These are phyloP conservation scores for Protodeltote pygarga DNA, from an alignment of 2,888 invertebrate genomes.

Conservation along the genomic window DNA sequence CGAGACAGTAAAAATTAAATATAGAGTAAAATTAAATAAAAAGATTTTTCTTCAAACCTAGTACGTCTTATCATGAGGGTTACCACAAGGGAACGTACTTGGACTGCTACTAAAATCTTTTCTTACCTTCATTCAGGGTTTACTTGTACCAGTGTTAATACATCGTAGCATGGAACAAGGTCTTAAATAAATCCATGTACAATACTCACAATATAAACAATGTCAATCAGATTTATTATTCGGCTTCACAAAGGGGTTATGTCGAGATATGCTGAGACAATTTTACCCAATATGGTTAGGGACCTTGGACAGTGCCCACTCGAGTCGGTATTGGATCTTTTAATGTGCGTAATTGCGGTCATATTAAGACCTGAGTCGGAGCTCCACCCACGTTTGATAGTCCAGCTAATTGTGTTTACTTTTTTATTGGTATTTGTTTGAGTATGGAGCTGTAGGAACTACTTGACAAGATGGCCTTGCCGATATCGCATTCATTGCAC, in stretches of 20 bases:
- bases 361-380: slow-evolving; percentile 74
- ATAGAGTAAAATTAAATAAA: background rate
- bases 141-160: too few species aligned
- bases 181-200: slow-evolving; percentile 26
- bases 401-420: slow-evolving; percentile 56
- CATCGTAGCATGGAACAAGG: slow-evolving; percentile 1
- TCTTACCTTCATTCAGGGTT: too few species aligned
- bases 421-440: slow-evolving; percentile 50
- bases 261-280: slow-evolving; percentile 66
- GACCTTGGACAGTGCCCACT: slow-evolving; percentile 82
- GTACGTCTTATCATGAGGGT: background rate
- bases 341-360: slow-evolving; percentile 81
- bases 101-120: background rate
- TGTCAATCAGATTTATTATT: slow-evolving; percentile 44
- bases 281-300: slow-evolving; percentile 75
- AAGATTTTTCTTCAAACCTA: too few species aligned
- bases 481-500: slow-evolving; percentile 30
- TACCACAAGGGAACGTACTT: slow-evolving; percentile 4
- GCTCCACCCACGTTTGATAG: slow-evolving; percentile 68
- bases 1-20: background rate
- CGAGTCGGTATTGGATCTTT: slow-evolving; percentile 74
- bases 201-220: slow-evolving; percentile 35
- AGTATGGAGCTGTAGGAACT: slow-evolving; percentile 24
- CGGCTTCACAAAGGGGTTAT: slow-evolving; percentile 61
- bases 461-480: slow-evolving; percentile 30